Evolutionary conservation across 1,140 invertebrate species (phyloP), one percentile per base, ranked within the genome.

Genomic region (Cyclina sinensis): DNA sequence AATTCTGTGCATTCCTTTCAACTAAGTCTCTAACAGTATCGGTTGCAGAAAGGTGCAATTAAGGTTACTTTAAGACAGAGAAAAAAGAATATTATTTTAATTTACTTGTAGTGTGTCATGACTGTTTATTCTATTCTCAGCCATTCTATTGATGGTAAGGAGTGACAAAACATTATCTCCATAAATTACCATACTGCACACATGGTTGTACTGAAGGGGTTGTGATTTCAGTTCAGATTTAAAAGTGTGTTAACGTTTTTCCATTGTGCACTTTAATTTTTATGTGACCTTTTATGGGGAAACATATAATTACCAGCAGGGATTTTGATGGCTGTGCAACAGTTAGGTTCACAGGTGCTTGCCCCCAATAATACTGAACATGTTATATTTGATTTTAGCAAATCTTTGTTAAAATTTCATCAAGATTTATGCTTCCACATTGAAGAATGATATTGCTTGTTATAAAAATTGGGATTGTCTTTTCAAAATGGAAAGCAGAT

Each of bases 221-320:
- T 24, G 54, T 21, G 54, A 27, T 57, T 27, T 70, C 65, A 70
- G 35, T 11, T 70, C 27, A 3, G 21, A 70, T 35, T 70, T 70
- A 27, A 70, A 70, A 37, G 65, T 12, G 24, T 39, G 24, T 70
- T 70, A 70, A 70, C 37, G 65, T 70, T 70, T 14, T 2, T 18
- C 16, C 37, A 70, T 70, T 70, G 65, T 70, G 65, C 65, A 70
- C 65, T 27, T 70, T 70, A 70, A 70, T 70, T 70, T 70, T 70
- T 70, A 70, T 70, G 65, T 37, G 65, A 70, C 65, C 65, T 70
- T 70, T 37, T 37, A 21, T 70, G 24, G 65, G 18, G 18, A 32
- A 70, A 27, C 21, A 12, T 70, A n/a, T 70, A 70, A 70, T 70
- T 70, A 70, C 21, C 65, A 37, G 65, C 35, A 14, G 32, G 32